Evolutionary conservation across 2,797 vertebrate genomes (phyloP).

Genomic region (Eulemur rubriventer): DNA sequence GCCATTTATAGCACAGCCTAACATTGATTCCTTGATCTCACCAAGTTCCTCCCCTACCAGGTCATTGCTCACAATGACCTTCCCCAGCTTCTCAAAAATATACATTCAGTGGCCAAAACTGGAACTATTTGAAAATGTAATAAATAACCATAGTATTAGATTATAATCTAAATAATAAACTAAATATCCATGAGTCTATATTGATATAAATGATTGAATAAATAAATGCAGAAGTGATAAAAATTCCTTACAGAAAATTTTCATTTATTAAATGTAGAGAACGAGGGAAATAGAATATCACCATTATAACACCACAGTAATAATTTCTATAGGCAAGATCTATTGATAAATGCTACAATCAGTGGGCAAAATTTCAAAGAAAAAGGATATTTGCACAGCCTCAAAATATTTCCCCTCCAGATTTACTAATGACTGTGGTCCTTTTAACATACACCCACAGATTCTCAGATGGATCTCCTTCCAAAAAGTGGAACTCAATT

Average conservation of each 20-base stretch:
- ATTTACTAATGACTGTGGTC: neutral
- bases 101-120: conserved; percentile 2
- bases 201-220: neutral
- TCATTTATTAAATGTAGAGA: conserved; percentile 28
- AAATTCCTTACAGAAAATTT: neutral
- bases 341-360: neutral
- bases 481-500: neutral
- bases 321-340: neutral
- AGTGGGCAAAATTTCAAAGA: neutral
- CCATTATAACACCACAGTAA: neutral
- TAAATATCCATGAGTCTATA: conserved; percentile 2
- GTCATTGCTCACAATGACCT: neutral
- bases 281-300: neutral
- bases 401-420: neutral
- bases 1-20: neutral
- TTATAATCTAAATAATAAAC: neutral
- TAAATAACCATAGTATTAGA: neutral
- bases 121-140: neutral
- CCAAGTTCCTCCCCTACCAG: neutral
- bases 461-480: neutral
- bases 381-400: neutral
- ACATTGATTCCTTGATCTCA: neutral
- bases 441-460: neutral
- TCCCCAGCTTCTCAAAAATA: neutral
- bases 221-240: neutral